These are phyloP conservation scores for Zosterops pallidus DNA, from an alignment of 2,113 vertebrate genomes.

Conservation along the genomic window DNA sequence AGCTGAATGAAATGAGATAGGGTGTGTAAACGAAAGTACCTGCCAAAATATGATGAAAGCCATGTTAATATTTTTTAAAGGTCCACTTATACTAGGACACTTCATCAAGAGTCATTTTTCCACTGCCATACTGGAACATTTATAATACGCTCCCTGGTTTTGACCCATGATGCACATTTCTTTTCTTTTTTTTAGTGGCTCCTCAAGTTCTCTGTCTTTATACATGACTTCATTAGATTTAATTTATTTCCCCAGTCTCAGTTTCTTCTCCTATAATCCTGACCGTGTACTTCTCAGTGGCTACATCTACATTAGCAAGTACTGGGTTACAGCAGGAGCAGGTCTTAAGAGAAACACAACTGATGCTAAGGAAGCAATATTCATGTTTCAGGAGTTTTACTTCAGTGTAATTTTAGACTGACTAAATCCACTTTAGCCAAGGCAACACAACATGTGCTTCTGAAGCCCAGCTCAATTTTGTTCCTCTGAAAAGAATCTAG, in stretches of 20 bases:
- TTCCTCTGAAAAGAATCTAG: not conserved
- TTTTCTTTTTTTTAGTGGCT: not conserved
- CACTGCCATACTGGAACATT: not conserved
- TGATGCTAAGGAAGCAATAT: not conserved
- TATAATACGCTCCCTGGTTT: not conserved
- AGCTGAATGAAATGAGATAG: conserved; percentile 97
- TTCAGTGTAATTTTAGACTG: not conserved
- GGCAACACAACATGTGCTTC: not conserved
- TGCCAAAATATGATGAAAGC: conserved; percentile 60
- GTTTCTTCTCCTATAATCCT: not conserved
- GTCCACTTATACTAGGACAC: not conserved
- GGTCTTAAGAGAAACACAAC: not conserved
- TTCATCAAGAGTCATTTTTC: not conserved
- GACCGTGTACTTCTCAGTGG: not conserved
- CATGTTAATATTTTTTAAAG: not conserved
- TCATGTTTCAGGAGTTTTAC: not conserved
- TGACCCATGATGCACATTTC: not conserved
- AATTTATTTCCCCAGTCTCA: not conserved
- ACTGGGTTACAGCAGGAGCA: not conserved
- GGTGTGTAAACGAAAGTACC: conserved; percentile 98
- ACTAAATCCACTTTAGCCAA: not conserved
- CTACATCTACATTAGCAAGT: not conserved
- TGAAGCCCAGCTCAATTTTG: not conserved
- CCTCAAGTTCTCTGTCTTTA: not conserved
- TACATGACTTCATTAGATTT: not conserved